A percentile compares a stretch with the other conserved stretches of the same genome.
Evolutionary conservation across 2,113 vertebrate species (phyloP).

Genomic region (Ovibos moschatus): DNA sequence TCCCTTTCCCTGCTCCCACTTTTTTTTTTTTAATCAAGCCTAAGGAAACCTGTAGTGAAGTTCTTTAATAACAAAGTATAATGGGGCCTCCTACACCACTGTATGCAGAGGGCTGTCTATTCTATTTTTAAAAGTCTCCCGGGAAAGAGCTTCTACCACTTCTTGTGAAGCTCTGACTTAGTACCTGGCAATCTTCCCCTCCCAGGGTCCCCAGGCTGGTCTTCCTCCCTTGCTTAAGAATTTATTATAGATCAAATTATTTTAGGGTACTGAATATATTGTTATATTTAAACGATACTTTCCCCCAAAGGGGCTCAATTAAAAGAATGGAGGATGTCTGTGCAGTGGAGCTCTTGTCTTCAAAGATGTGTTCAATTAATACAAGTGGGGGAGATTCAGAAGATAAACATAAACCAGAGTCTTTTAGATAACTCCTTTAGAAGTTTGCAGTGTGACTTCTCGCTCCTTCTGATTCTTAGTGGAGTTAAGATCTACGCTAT

Average conservation of each 20-base stretch:
- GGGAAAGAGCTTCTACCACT: conserved; percentile 56
- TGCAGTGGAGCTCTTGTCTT: neutral
- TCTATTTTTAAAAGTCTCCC: conserved; percentile 70
- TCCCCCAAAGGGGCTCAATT: conserved; percentile 72
- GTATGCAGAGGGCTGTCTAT: conserved; percentile 53
- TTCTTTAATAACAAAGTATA: conserved; percentile 51
- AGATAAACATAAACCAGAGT: neutral
- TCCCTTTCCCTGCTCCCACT: neutral
- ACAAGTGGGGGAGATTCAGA: neutral
- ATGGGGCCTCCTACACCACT: conserved; percentile 7
- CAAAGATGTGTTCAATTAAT: conserved; percentile 29
- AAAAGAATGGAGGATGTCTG: conserved; percentile 48
- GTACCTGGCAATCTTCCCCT: conserved; percentile 64
- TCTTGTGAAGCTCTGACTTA: conserved; percentile 67
- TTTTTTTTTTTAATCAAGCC: conserved; percentile 39
- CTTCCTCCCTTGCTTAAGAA: conserved; percentile 73
- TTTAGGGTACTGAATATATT: conserved; percentile 74
- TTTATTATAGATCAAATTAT: conserved; percentile 78
- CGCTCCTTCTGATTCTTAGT: neutral
- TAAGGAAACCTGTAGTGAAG: conserved; percentile 28
- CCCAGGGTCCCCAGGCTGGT: conserved; percentile 70
- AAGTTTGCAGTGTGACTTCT: neutral
- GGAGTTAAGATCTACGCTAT: neutral
- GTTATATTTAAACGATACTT: conserved; percentile 72
- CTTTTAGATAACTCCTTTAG: neutral